Evolutionary conservation across 2,113 vertebrate genomes (phyloP).

Genomic region (Phalacrocorax pelagicus): DNA sequence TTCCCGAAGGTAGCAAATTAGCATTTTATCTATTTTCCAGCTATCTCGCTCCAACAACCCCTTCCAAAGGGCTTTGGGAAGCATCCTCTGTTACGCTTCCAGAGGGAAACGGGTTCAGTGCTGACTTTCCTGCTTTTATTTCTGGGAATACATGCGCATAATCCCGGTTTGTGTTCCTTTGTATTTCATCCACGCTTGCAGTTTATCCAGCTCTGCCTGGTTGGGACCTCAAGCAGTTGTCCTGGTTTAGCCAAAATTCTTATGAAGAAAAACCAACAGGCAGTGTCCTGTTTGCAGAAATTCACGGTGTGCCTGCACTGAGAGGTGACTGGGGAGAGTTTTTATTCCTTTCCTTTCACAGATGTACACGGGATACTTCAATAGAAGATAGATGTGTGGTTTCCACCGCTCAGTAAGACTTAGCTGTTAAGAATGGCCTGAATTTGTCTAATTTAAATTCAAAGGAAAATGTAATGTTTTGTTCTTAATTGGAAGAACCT

Average conservation of each 20-base stretch:
- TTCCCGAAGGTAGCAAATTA: not conserved
- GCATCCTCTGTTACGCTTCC: not conserved
- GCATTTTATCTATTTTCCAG: not conserved
- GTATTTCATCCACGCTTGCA: not conserved
- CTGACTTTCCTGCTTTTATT: not conserved
- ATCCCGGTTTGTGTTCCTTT: not conserved
- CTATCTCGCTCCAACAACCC: not conserved
- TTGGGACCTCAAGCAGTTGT: not conserved
- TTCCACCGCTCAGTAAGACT: not conserved
- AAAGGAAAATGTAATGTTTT: not conserved
- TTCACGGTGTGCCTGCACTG: rapidly evolving
- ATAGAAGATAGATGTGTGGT: not conserved
- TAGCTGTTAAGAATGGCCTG: not conserved
- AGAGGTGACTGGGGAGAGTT: not conserved
- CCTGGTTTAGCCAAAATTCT: not conserved
- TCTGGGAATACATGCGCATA: not conserved
- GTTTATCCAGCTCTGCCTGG: not conserved
- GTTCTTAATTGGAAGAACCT: not conserved
- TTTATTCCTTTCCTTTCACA: not conserved
- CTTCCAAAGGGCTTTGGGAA: not conserved
- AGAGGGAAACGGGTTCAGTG: not conserved
- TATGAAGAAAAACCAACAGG: not conserved
- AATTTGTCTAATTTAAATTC: not conserved
- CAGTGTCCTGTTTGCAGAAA: not conserved
- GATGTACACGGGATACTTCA: not conserved